A percentile compares a stretch with the other conserved stretches of the same genome.
These are phyloP conservation scores for Chiloscyllium plagiosum DNA, from an alignment of 2,113 vertebrate species.

Conservation along the genomic window DNA sequence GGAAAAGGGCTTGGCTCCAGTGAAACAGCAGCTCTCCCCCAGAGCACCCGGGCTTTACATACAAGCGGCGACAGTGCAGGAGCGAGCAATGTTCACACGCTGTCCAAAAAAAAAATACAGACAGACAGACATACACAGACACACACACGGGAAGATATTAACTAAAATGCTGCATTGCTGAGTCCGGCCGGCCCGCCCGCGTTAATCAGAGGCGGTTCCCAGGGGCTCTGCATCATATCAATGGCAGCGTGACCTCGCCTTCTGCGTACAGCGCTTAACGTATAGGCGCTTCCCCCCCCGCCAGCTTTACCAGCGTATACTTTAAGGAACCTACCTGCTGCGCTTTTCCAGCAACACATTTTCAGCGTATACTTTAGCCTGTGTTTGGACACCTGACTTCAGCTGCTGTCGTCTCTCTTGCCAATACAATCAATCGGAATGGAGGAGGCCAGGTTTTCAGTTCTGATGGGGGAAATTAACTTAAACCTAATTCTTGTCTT, in stretches of 20 bases:
- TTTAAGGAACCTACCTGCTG: no score
- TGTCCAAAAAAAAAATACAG: neutral
- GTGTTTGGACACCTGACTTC: constrained; percentile 10
- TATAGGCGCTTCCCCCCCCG: neutral
- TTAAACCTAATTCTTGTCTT: neutral
- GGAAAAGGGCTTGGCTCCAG: neutral
- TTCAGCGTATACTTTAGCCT: neutral
- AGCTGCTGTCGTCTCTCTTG: neutral
- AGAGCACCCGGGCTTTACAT: neutral
- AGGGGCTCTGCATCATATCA: neutral
- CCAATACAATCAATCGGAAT: neutral
- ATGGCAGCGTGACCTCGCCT: neutral
- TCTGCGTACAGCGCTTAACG: neutral
- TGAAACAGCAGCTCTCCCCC: neutral
- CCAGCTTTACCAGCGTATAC: no score
- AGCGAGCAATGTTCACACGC: neutral
- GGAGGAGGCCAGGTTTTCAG: neutral
- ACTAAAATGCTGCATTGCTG: neutral
- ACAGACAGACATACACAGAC: neutral
- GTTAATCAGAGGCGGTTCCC: neutral
- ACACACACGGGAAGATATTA: neutral
- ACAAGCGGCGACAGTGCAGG: neutral
- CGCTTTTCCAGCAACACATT: no score
- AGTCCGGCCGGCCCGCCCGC: neutral
- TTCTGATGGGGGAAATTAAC: neutral